These are phyloP conservation scores for Calliopum simillimum DNA, from an alignment of 2,888 invertebrate genomes.

Conservation along the genomic window DNA sequence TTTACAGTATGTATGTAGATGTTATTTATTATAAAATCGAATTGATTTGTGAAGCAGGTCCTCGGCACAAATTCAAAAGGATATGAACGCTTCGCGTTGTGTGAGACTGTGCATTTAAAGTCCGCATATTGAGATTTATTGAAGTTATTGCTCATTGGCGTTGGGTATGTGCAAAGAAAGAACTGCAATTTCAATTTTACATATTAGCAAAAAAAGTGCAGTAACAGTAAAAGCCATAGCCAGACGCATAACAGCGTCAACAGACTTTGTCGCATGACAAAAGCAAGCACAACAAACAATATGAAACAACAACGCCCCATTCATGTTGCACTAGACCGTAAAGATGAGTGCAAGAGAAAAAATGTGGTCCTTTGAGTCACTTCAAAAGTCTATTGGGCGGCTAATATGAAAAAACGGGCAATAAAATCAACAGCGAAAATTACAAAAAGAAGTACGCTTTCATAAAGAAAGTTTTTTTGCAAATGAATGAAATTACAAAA, in stretches of 20 bases:
- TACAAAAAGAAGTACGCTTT: not conserved
- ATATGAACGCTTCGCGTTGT: too few relatives aligned
- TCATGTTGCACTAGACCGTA: slow-evolving; percentile 44
- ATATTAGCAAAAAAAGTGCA: not conserved
- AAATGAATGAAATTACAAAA: not conserved
- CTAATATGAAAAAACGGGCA: not conserved
- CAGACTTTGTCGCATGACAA: not conserved
- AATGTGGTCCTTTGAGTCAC: slow-evolving; percentile 16
- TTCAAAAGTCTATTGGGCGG: slow-evolving; percentile 17
- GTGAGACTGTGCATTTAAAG: too few relatives aligned
- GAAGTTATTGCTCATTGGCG: too few relatives aligned
- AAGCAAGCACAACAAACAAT: not conserved
- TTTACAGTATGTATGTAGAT: too few relatives aligned
- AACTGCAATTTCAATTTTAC: too few relatives aligned
- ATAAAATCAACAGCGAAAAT: not conserved
- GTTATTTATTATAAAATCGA: too few relatives aligned
- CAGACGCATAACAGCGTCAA: too few relatives aligned
- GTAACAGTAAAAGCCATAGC: not conserved
- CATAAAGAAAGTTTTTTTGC: not conserved
- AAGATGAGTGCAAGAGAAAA: slow-evolving; percentile 39
- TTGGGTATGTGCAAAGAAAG: too few relatives aligned
- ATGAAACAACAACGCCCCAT: slow-evolving; percentile 28
- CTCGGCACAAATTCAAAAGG: too few relatives aligned
- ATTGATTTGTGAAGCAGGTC: too few relatives aligned
- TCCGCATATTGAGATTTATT: too few relatives aligned